Evolutionary conservation across 2,113 vertebrate species (phyloP).

Genomic region (Anolis carolinensis): DNA sequence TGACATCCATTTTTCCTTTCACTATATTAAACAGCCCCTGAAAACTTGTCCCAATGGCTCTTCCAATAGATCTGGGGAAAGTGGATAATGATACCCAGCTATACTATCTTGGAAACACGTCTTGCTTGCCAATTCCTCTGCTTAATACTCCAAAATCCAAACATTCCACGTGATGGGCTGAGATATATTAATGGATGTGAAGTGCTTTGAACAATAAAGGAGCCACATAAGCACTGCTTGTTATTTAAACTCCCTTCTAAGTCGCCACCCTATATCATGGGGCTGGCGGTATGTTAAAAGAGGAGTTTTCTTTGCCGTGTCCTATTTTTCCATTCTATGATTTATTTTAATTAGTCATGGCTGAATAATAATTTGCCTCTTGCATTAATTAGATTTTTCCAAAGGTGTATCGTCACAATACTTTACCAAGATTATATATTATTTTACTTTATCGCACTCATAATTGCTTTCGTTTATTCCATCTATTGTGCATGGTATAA

Average conservation of each 20-base stretch:
- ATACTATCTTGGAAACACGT: background rate
- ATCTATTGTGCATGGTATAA: background rate
- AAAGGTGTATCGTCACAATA: background rate
- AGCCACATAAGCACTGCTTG: background rate
- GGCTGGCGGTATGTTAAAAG: background rate
- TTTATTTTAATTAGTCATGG: slow-evolving; percentile 18
- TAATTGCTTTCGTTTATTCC: slow-evolving; percentile 28
- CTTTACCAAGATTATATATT: slow-evolving; percentile 26
- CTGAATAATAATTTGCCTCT: slow-evolving; percentile 20
- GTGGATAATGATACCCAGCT: too few relatives aligned
- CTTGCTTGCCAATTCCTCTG: too few relatives aligned
- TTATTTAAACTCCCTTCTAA: background rate
- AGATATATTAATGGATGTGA: background rate
- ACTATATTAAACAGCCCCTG: too few relatives aligned
- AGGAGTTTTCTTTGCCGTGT: background rate
- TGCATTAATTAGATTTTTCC: slow-evolving; percentile 17
- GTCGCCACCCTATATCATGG: background rate
- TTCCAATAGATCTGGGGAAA: too few relatives aligned
- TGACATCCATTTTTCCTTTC: too few relatives aligned
- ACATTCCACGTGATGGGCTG: too few relatives aligned
- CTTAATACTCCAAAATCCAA: background rate
- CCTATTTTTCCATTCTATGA: slow-evolving; percentile 6
- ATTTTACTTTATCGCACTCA: slow-evolving; percentile 6
- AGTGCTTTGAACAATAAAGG: background rate
- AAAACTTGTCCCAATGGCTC: too few relatives aligned